Conservation (phyloP, 2,113 vertebrate species). For the Ahaetulla prasina region DNA sequence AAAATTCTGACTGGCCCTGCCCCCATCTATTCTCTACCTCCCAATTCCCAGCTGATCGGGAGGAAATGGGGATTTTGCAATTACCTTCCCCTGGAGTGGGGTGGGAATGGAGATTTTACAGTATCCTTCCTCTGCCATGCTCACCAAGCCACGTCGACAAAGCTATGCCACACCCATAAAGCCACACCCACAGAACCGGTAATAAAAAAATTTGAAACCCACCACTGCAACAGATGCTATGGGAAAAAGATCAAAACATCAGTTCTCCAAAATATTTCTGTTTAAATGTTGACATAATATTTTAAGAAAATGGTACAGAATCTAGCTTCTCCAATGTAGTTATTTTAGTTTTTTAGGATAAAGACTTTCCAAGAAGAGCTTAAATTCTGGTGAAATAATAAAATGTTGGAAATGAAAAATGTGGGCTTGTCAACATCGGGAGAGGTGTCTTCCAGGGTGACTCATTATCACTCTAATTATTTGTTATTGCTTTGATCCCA, state of each 20-base stretch:
- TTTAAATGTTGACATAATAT: neutral
- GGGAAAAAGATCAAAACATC: neutral
- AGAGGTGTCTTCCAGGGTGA: neutral
- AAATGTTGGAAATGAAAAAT: neutral
- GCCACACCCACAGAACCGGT: too few relatives aligned
- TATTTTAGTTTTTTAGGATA: neutral
- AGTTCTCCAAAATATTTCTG: neutral
- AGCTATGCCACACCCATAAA: too few relatives aligned
- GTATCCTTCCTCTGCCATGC: too few relatives aligned
- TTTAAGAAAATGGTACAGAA: rapidly evolving
- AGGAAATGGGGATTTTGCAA: too few relatives aligned
- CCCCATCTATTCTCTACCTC: too few relatives aligned
- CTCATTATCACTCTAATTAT: neutral
- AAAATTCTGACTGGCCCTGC: too few relatives aligned
- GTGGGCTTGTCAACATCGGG: neutral
- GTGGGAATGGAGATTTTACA: too few relatives aligned
- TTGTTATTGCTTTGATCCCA: neutral
- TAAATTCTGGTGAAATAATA: neutral
- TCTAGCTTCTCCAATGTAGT: rapidly evolving
- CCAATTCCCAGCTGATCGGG: too few relatives aligned
- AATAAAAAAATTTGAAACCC: too few relatives aligned
- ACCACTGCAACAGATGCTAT: neutral
- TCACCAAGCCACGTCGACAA: too few relatives aligned
- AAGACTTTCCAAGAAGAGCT: neutral
- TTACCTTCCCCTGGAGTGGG: too few relatives aligned